Conservation (phyloP, 2,888 invertebrate species). For the Rhorus exstirpatorius region DNA sequence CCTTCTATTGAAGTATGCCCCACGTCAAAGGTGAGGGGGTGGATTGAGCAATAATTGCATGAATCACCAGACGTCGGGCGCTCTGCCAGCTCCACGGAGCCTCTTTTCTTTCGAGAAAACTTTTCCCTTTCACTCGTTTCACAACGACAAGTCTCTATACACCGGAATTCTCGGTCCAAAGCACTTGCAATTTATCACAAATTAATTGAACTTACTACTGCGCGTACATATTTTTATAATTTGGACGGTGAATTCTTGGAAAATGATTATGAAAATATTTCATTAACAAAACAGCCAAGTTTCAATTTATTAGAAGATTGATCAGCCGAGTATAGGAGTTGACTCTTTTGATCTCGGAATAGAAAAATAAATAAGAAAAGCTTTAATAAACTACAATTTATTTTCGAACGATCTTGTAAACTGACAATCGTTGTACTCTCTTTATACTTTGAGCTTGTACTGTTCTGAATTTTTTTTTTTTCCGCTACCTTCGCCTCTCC, state of each 20-base stretch:
- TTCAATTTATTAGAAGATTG: constrained; percentile 1
- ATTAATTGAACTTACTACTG: constrained; percentile 3
- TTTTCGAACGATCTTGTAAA: constrained; percentile 26
- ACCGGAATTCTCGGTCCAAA: constrained; percentile 2
- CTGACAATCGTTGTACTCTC: constrained; percentile 44
- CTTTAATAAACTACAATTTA: constrained; percentile 24
- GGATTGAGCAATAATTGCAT: background rate
- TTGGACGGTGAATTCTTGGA: background rate
- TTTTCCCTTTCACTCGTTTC: constrained; percentile 19
- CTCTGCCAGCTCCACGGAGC: background rate
- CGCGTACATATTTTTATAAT: background rate
- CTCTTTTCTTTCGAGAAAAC: background rate
- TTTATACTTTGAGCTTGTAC: constrained; percentile 17
- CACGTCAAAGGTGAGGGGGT: background rate
- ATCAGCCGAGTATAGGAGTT: background rate
- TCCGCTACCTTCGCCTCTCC: background rate
- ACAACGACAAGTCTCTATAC: background rate
- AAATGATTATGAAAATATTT: background rate
- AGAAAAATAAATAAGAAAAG: background rate
- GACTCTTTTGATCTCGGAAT: constrained; percentile 14
- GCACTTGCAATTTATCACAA: background rate
- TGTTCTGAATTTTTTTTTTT: constrained; percentile 24
- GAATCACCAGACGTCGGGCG: constrained; percentile 13
- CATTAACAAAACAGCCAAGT: background rate
- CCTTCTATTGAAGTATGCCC: constrained; percentile 1